Percentiles rank a stretch among this genome's conserved stretches.
These are phyloP conservation scores for Narcine bancroftii DNA, from an alignment of 2,113 vertebrate species.

Conservation along the genomic window DNA sequence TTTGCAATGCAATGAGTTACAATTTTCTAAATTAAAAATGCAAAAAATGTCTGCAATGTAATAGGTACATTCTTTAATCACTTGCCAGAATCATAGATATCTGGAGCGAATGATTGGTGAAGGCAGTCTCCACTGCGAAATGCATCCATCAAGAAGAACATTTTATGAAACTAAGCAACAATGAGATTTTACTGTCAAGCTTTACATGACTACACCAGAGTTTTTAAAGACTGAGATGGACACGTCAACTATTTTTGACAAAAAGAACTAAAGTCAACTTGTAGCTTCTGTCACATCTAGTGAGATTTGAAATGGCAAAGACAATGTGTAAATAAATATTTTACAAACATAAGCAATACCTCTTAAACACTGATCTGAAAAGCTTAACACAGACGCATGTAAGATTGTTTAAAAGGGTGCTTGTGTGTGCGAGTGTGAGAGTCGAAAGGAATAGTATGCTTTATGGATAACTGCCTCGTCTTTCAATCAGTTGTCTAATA, in stretches of 20 bases:
- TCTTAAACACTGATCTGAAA: background rate
- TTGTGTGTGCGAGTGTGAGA: background rate
- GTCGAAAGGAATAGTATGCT: no score
- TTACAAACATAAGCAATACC: background rate
- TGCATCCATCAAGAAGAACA: background rate
- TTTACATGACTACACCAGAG: background rate
- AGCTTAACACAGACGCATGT: background rate
- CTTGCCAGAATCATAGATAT: background rate
- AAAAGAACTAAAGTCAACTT: background rate
- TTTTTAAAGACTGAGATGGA: background rate
- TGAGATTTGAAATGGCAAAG: background rate
- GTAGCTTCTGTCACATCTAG: background rate
- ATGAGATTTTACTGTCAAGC: constrained; percentile 10
- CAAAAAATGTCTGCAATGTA: background rate
- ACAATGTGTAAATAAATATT: constrained; percentile 7
- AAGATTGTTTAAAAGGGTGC: no score
- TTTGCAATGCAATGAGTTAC: background rate
- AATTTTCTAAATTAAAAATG: constrained; percentile 28
- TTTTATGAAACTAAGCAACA: constrained; percentile 19
- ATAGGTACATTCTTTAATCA: constrained; percentile 18
- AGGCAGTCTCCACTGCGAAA: background rate
- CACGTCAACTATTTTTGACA: background rate
- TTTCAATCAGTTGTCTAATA: no score
- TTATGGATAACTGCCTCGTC: no score
- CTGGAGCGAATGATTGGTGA: background rate